A percentile compares a stretch with the other conserved stretches of the same genome.
Conservation (phyloP, 1,140 invertebrate genomes). For the Thaumetopoea pityocampa region DNA sequence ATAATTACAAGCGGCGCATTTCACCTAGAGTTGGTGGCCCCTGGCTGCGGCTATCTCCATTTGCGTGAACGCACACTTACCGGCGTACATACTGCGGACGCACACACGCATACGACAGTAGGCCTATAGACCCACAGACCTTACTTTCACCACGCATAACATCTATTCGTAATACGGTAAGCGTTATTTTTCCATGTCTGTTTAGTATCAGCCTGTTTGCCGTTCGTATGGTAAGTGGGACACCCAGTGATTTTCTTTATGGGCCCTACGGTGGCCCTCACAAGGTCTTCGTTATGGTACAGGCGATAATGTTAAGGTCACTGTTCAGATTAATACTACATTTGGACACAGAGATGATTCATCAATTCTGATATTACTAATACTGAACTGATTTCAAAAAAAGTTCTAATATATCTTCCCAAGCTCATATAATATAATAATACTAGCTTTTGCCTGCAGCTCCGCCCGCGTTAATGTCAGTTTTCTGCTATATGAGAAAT, state of each 20-base stretch:
- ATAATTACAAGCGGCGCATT: slow-evolving; percentile 53
- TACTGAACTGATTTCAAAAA: too few relatives aligned
- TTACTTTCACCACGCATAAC: slow-evolving; percentile 35
- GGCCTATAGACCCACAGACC: slow-evolving; percentile 72
- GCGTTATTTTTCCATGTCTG: slow-evolving; percentile 2
- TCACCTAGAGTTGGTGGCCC: slow-evolving; percentile 48
- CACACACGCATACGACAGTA: slow-evolving; percentile 37
- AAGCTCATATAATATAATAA: too few relatives aligned
- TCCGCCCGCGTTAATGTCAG: too few relatives aligned
- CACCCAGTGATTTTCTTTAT: slow-evolving; percentile 61
- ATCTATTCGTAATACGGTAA: slow-evolving; percentile 7
- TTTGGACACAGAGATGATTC: slow-evolving; percentile 6
- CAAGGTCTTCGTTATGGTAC: slow-evolving; percentile 42
- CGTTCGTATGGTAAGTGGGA: slow-evolving; percentile 52
- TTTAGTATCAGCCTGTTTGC: slow-evolving; percentile 15
- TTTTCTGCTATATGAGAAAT: too few relatives aligned
- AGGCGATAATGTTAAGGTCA: slow-evolving; percentile 32
- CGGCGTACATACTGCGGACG: slow-evolving; percentile 27
- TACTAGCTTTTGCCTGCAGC: too few relatives aligned
- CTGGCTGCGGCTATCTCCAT: slow-evolving; percentile 61
- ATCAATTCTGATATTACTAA: too few relatives aligned
- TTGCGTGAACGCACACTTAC: slow-evolving; percentile 59
- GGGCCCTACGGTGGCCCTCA: slow-evolving; percentile 46
- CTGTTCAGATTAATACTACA: not conserved
- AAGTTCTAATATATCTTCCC: too few relatives aligned